Evolutionary conservation across 2,797 vertebrate genomes (phyloP).

Genomic region (Scolopax rusticola): DNA sequence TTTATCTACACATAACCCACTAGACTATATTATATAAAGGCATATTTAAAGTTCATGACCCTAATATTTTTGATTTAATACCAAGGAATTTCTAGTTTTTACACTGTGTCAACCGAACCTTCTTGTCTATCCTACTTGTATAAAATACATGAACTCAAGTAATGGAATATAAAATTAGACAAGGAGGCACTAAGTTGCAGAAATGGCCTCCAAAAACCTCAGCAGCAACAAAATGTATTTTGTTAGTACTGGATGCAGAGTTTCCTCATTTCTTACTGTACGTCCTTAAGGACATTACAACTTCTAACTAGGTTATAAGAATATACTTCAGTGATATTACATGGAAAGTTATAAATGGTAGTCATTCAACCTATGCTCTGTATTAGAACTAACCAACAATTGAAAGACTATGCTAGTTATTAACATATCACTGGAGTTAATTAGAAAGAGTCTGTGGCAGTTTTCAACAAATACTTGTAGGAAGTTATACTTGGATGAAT

Average conservation of each 20-base stretch:
- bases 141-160: not conserved
- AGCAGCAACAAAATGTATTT: not conserved
- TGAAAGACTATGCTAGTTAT: not conserved
- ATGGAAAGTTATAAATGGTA: not conserved
- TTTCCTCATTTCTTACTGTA: not conserved
- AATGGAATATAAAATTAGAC: not conserved
- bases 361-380: not conserved
- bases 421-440: not conserved
- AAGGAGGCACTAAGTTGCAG: not conserved
- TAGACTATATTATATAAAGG: not conserved
- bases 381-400: not conserved
- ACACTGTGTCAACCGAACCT: not conserved
- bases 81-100: not conserved
- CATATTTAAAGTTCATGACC: constrained; percentile 13
- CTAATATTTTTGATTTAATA: not conserved
- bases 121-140: not conserved
- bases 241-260: not conserved
- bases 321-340: not conserved
- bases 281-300: not conserved
- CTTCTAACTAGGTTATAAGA: not conserved
- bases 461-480: not conserved
- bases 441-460: not conserved
- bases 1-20: not conserved
- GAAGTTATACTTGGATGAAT: not conserved
- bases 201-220: not conserved